These are phyloP conservation scores for Anas bernieri DNA, from an alignment of 2,797 vertebrate species.

Conservation along the genomic window DNA sequence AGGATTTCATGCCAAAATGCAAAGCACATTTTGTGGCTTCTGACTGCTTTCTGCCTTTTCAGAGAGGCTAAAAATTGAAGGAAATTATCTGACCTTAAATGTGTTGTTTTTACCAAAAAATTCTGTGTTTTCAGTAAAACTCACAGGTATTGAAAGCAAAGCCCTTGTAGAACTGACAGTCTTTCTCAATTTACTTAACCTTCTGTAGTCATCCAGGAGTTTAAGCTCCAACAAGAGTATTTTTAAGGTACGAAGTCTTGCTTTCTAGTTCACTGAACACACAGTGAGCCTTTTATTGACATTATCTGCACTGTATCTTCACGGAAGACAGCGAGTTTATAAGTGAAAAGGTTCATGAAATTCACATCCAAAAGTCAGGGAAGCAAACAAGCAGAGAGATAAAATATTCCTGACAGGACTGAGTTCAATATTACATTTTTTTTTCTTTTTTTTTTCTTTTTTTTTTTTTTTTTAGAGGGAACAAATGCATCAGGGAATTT, in stretches of 20 bases:
- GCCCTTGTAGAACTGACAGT: neutral
- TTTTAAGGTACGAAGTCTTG: neutral
- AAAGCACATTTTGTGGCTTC: neutral
- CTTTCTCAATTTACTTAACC: neutral
- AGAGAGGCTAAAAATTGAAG: neutral
- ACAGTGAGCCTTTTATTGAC: neutral
- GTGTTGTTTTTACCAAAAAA: neutral
- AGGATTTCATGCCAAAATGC: neutral
- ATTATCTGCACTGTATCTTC: conserved; percentile 21
- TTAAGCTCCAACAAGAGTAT: neutral
- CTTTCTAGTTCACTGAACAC: conserved; percentile 8
- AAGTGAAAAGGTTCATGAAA: conserved; percentile 21
- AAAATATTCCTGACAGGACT: conserved; percentile 7
- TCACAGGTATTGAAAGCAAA: neutral
- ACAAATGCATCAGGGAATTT: neutral
- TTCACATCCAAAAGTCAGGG: conserved; percentile 2
- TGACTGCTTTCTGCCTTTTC: neutral
- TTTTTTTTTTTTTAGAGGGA: neutral
- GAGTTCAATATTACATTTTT: neutral
- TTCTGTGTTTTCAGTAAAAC: neutral
- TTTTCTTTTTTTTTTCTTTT: neutral
- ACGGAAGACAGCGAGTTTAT: neutral
- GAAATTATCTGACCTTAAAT: neutral
- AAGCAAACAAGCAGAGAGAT: neutral
- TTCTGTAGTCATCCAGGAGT: neutral